Evolutionary conservation across 2,888 invertebrate species (phyloP).

Genomic region (Pyralis farinalis): DNA sequence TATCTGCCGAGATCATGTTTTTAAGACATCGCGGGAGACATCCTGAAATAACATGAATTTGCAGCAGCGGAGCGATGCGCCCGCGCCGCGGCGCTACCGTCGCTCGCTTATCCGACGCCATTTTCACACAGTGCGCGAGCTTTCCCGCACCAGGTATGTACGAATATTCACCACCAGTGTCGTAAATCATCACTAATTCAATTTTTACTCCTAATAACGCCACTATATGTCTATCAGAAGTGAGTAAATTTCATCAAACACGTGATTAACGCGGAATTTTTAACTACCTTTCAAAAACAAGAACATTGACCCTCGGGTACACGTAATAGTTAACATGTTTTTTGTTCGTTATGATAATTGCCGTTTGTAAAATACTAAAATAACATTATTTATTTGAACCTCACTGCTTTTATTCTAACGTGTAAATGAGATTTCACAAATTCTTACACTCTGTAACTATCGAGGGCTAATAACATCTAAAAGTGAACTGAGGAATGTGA

Average conservation of each 20-base stretch:
- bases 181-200: slow-evolving; percentile 21
- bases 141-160: slow-evolving; percentile 76
- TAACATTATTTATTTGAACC: slow-evolving; percentile 34
- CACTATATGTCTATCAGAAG: background rate
- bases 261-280: slow-evolving; percentile 22
- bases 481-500: slow-evolving; percentile 70
- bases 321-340: slow-evolving; percentile 78
- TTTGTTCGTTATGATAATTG: slow-evolving; percentile 61
- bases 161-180: slow-evolving; percentile 23
- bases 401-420: slow-evolving; percentile 23
- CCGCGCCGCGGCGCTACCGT: slow-evolving; percentile 62
- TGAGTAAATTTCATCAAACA: slow-evolving; percentile 8
- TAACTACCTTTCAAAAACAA: slow-evolving; percentile 48
- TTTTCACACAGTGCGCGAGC: slow-evolving; percentile 74
- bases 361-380: slow-evolving; percentile 44
- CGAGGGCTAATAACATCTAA: slow-evolving; percentile 66
- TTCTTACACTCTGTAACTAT: slow-evolving; percentile 30
- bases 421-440: slow-evolving; percentile 23
- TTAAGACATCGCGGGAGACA: slow-evolving; percentile 78
- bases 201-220: slow-evolving; percentile 11
- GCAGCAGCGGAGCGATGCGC: slow-evolving; percentile 60
- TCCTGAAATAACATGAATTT: slow-evolving; percentile 79
- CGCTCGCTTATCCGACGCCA: slow-evolving; percentile 69
- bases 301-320: slow-evolving; percentile 66
- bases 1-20: slow-evolving; percentile 50